Evolutionary conservation across 2,113 vertebrate genomes (phyloP), one percentile per base, ranked within the genome.

Genomic region (Ceyx cyanopectus): DNA sequence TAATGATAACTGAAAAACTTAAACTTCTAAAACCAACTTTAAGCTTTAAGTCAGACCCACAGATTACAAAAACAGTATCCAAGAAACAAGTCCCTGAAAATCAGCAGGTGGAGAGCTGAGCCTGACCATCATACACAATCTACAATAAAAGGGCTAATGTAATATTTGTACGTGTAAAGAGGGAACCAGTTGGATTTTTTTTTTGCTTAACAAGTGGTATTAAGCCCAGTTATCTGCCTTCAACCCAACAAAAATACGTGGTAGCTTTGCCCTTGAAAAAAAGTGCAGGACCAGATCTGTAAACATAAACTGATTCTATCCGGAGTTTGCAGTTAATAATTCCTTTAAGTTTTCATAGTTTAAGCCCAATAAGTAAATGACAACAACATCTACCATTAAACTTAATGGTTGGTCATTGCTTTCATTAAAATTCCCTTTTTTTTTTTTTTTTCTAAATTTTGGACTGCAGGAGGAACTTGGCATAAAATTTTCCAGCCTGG

Each of bases 91-190:
- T 3, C 8, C 29, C 50, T 76, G 62, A 72, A 78, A 87, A 92
- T 84, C 56, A 81, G 77, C 45, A 76, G 21, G 24, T 92, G 37
- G 41, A 88, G 48, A 81, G 41, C 34, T 68, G 69, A 78, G 48
- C 61, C 51, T 51, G 46, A 83, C 24, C n/a, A 81, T 54, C 0
- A 0, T 43, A 14, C 21, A 22, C 0, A 0, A 19, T n/a, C 41
- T 63, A 27, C n/a, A 85, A 57, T 9, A 40, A 63, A 66, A 85
- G 22, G 37, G 30, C 27, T 92, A 75, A 62, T 69, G 45, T 14
- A 81, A 75, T 54, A 45, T 54, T 43, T 70, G 56, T 24, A 3
- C 8, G 7, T 34, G 48, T 17, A 40, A 51, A 56, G 10, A 65
- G 3, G 26, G 29, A 81, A 81, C 17, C 21, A 53, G 5, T 14